phyloP scores from a whole-genome alignment of 2,888 invertebrate genomes.

The Arge pagana region DNA sequence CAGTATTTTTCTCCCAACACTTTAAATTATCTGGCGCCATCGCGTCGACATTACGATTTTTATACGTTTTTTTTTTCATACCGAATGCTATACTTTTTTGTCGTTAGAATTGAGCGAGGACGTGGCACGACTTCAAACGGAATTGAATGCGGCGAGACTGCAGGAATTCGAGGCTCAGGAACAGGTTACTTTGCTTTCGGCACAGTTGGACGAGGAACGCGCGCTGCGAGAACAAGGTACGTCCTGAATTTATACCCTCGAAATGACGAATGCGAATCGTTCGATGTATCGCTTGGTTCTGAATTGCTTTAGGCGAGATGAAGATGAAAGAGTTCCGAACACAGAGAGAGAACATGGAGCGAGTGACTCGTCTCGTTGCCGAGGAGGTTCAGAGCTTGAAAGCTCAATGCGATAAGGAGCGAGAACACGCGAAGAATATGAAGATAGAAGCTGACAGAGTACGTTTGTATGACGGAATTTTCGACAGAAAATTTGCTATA shows the following conservation, averaged over 20 bases:
- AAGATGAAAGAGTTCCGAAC: slow-evolving; percentile 45
- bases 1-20: background rate
- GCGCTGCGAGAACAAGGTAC: slow-evolving; percentile 44
- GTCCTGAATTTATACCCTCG: background rate
- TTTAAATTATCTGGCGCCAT: slow-evolving; percentile 2
- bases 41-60: background rate
- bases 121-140: slow-evolving; percentile 70
- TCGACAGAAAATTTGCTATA: background rate
- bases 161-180: slow-evolving; percentile 76
- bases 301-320: slow-evolving; percentile 33
- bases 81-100: slow-evolving; percentile 4
- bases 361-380: slow-evolving; percentile 69
- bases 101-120: slow-evolving; percentile 65
- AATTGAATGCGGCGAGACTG: slow-evolving; percentile 66
- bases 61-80: no score
- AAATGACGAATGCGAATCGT: background rate
- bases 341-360: slow-evolving; percentile 66
- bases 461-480: slow-evolving; percentile 28
- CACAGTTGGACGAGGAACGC: slow-evolving; percentile 64
- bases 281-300: background rate
- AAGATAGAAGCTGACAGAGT: slow-evolving; percentile 57
- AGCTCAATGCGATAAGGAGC: slow-evolving; percentile 66
- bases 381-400: slow-evolving; percentile 69
- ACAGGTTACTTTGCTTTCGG: slow-evolving; percentile 53
- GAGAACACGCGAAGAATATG: slow-evolving; percentile 62